Evolutionary conservation across 2,888 invertebrate genomes (phyloP).

Genomic region (Mimumesa dahlbomi): DNA sequence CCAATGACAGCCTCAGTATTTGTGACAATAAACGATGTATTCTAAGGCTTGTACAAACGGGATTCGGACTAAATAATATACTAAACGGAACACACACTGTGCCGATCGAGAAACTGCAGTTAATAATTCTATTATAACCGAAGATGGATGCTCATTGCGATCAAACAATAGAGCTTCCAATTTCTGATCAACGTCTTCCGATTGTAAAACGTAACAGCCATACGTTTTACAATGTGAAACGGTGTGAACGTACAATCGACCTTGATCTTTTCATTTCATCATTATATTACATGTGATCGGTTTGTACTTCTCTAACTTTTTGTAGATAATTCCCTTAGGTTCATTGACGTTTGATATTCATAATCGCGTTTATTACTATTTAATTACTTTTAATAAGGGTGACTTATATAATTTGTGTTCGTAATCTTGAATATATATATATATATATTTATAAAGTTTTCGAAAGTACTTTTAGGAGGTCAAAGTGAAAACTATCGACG

Average conservation of each 20-base stretch:
- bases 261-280: not conserved
- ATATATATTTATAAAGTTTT: too few species aligned
- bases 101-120: constrained; percentile 11
- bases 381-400: constrained; percentile 7
- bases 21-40: constrained; percentile 41
- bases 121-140: constrained; percentile 1
- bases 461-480: not conserved
- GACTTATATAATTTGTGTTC: constrained; percentile 25
- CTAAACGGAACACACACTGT: not conserved
- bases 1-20: constrained; percentile 21
- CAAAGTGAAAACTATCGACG: constrained; percentile 22
- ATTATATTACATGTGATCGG: not conserved
- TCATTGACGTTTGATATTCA: not conserved
- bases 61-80: not conserved
- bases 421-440: constrained; percentile 5
- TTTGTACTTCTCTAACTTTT: constrained; percentile 1
- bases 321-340: not conserved
- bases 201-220: constrained; percentile 70
- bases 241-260: not conserved
- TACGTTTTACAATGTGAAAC: constrained; percentile 55
- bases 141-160: constrained; percentile 1
- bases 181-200: constrained; percentile 13
- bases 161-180: constrained; percentile 8
- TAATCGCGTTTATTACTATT: not conserved
- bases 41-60: too few species aligned